Evolutionary conservation across 2,888 invertebrate species (phyloP), one percentile per base, ranked within the genome.

Genomic region (Barypeithes pellucidus): DNA sequence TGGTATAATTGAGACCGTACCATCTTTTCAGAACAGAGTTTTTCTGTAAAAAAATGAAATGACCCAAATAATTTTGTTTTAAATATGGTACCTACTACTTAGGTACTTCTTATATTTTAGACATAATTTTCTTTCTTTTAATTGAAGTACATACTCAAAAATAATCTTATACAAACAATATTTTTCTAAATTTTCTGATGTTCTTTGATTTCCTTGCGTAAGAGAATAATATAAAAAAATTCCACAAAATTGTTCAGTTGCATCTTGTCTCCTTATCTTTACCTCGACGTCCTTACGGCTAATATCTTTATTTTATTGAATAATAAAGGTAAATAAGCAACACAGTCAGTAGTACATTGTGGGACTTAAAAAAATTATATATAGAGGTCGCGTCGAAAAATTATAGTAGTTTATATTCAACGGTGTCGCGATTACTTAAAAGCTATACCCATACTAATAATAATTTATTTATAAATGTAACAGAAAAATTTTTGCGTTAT

Each of bases 401-500:
- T 57, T 57, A 57, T 57, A 57, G 33, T 57, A 57, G 54, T 57
- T 57, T 57, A 57, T 57, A 57, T 16, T 57, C 33, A 9, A 9
- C 54, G 33, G 33, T 33, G 33, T 57, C 33, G 33, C 33, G 54
- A 29, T 47, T 47, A 20, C 12, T 11, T 47, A 18, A 47, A 50
- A 3, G 12, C 2, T 24, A 29, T 3, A n/a, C 24, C 12, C 7
- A 33, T 8, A 20, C 9, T 3, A 22, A 22, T 33, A 50, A 24
- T 18, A 33, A 33, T 33, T 33, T 33, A 5, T 33, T 33, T 33
- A 33, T n/a, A n/a, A 39, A 39, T 39, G n/a, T 3, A n/a, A 39
- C n/a, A 3, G 24, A 47, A 22, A 47, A 47, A 11, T 20, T 22
- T 45, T 14, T 11, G 12, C 7, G 12, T 33, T 33, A 1, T 43